Evolutionary conservation across 2,113 vertebrate species (phyloP), one percentile per base, ranked within the genome.

Genomic region (Corythornis cristatus): DNA sequence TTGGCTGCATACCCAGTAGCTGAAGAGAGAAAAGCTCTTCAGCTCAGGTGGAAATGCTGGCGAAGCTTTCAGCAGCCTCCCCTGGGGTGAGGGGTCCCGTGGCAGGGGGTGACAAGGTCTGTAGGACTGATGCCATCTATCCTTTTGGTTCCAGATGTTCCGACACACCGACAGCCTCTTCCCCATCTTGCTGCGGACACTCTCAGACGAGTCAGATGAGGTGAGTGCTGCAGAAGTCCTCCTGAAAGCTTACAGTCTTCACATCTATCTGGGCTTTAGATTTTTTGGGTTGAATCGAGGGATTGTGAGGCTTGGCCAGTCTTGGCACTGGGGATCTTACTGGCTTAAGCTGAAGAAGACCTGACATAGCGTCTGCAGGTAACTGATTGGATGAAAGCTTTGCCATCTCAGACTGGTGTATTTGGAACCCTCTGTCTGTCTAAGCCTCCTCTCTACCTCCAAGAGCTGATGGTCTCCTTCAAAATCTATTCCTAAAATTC

Each of bases 191-290:
- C 97, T 99, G 23, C 98, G 99, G 96, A 99, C 99, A 0, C 96
- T 99, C 31, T 99, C 99, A 0, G 99, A 99, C 4, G 99, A 99
- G 76, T 99, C 99, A 0, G 99, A 99, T 28, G 99, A 99, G 98
- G 98, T 99, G 84, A 94, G 98, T 84, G 23, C 29, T 31, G 20
- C 58, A 76, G 42, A 60, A 79, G 22, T 53, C 64, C 42, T 67
- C 6, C 35, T 48, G 37, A 15, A 26, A 72, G 48, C 37, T 62
- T 14, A 6, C 11, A 58, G 17, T 65, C 11, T 57, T 48, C 7
- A 15, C 16, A 31, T 35, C 42, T 26, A 35, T 5, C 40, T 40
- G 15, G 51, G 12, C 45, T 87, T 79, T 48, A 40, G 6, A 2
- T 3, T 33, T 86, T 66, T 45, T 5, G 25, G 18, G 26, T 82